Conservation (phyloP, 2,797 vertebrate species). For the Scomberomorus guttatus region DNA sequence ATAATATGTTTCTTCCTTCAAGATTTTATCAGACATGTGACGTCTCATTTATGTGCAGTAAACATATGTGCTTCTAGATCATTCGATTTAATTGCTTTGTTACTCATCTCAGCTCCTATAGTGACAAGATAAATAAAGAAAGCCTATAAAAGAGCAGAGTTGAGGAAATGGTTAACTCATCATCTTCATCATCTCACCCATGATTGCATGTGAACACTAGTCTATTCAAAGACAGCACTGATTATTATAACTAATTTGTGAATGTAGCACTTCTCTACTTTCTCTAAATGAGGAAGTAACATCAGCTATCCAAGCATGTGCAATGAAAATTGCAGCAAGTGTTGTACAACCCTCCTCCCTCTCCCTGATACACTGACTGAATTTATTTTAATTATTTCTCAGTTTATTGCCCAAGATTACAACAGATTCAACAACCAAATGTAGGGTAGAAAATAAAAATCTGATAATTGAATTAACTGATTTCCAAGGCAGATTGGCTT, state of each 20-base stretch:
- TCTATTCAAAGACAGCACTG: background rate
- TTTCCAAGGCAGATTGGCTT: constrained; percentile 17
- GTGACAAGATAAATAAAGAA: no score
- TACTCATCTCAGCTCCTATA: no score
- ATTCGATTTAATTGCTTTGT: no score
- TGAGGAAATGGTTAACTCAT: background rate
- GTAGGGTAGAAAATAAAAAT: background rate
- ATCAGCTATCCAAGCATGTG: background rate
- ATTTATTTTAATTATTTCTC: background rate
- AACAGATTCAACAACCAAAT: background rate
- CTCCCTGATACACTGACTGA: background rate
- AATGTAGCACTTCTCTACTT: background rate
- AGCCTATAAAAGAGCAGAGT: background rate
- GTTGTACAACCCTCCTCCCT: background rate
- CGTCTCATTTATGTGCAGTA: no score
- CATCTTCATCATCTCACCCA: no score
- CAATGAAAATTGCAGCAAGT: background rate
- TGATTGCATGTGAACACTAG: no score
- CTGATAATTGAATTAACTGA: background rate
- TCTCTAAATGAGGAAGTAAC: background rate
- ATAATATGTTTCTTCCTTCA: no score
- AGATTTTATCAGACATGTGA: no score
- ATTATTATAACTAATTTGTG: background rate
- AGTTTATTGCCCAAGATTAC: background rate
- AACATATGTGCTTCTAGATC: no score